Evolutionary conservation across 2,113 vertebrate species (phyloP), one percentile per base, ranked within the genome.

Genomic region (Mustelus asterias): DNA sequence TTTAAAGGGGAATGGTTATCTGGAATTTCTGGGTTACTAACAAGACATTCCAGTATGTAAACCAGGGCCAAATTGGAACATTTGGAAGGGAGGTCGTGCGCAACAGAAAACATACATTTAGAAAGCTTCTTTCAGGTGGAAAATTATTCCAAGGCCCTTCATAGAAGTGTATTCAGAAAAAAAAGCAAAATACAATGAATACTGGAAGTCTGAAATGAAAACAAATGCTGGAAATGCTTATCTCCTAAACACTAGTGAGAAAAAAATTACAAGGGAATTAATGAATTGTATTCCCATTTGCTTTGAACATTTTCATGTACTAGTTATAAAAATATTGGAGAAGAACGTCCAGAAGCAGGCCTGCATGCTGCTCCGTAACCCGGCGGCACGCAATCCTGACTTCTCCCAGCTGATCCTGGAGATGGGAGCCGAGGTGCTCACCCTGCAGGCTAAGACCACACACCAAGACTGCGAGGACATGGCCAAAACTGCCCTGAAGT

Each of bases 351-450:
- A 99, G 99, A 99, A 98, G 96, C 98, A 99, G 96, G 98, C 98
- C 0, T 99, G 99, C 96, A 99, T 99, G 98, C 96, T 99, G 96
- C 97, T 99, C 97, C 97, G 99, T 69, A 99, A 99, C 97, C 97
- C 99, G 96, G 99, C 99, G 13, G 96, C 98, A 6, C 98, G 98
- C 13, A 98, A 97, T 96, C 97, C 94, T 0, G 97, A 97, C 95
- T 98, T 98, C 65, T 98, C 97, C 29, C 98, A 97, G 96, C 96
- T 97, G 70, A 98, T 99, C 96, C 96, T 99, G 96, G 99, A 98
- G 10, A 98, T 99, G 98, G 99, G 99, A 13, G 99, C 98, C 0
- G 99, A 99, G 97, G 96, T 97, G 1, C 97, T 99, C n/a, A 99
- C 99, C 63, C 4, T 96, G 0, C 97, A 98, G 96, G 99, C 99